Evolutionary conservation across 2,888 invertebrate species (phyloP).

Genomic region (Euzetes globulus): DNA sequence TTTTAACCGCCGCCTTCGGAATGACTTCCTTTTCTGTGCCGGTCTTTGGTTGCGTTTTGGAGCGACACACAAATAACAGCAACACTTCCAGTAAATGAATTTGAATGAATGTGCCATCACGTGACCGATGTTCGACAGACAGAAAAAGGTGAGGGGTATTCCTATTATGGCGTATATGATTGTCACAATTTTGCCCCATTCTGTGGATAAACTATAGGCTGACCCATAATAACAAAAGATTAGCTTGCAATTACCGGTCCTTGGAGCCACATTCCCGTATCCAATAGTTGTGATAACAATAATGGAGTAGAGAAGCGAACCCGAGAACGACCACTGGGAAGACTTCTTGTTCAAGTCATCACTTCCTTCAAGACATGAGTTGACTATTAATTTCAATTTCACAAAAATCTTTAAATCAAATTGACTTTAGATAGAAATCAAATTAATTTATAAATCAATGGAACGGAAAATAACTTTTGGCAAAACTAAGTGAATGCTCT

Average conservation of each 20-base stretch:
- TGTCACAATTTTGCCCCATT: slow-evolving; percentile 76
- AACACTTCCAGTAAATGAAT: slow-evolving; percentile 81
- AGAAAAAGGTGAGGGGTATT: slow-evolving; percentile 88
- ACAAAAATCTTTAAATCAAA: background rate
- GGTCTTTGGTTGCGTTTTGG: slow-evolving; percentile 40
- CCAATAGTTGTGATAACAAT: slow-evolving; percentile 94
- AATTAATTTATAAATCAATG: too few species aligned
- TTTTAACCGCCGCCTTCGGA: background rate
- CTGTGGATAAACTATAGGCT: background rate
- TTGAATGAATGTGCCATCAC: slow-evolving; percentile 87
- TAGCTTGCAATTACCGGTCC: slow-evolving; percentile 58
- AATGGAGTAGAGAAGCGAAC: slow-evolving; percentile 87
- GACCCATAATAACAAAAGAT: background rate
- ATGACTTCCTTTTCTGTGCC: background rate
- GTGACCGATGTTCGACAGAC: slow-evolving; percentile 86
- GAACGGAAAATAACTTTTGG: too few species aligned
- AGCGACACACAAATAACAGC: slow-evolving; percentile 68
- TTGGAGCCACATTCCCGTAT: slow-evolving; percentile 90
- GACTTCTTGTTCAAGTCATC: slow-evolving; percentile 44
- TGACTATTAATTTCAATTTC: background rate
- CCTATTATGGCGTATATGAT: slow-evolving; percentile 90
- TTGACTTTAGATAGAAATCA: background rate
- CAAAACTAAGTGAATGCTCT: too few species aligned
- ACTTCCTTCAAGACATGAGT: background rate
- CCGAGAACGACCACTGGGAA: slow-evolving; percentile 59